Evolutionary conservation across 92 coral and sea anemone genomes (phyloP).

Genomic region (Porites rus): DNA sequence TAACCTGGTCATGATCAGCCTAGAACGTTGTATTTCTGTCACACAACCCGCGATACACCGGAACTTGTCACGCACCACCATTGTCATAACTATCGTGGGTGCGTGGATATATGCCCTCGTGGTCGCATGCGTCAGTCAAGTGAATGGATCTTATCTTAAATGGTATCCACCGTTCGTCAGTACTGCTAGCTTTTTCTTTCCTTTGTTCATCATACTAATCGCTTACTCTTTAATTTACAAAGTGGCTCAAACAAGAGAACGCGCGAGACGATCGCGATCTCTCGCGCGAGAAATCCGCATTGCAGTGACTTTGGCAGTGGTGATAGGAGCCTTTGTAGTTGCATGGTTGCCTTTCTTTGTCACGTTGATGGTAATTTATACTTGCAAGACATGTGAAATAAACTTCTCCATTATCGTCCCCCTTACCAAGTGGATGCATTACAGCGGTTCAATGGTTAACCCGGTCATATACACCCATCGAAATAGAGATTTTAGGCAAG

Average conservation of each 20-base stretch:
- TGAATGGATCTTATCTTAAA: constrained; percentile 34
- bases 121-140: constrained; percentile 65
- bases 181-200: constrained; percentile 82
- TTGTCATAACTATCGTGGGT: constrained; percentile 63
- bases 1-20: constrained; percentile 88
- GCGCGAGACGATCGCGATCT: constrained; percentile 79
- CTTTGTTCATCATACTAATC: constrained; percentile 77
- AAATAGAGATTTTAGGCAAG: constrained; percentile 78
- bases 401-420: constrained; percentile 58
- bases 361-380: constrained; percentile 56
- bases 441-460: constrained; percentile 91
- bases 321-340: constrained; percentile 85
- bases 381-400: constrained; percentile 57
- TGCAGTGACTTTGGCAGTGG: constrained; percentile 93
- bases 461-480: constrained; percentile 93
- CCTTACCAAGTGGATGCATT: constrained; percentile 92
- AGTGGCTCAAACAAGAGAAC: constrained; percentile 83
- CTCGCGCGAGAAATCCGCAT: constrained; percentile 91
- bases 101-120: constrained; percentile 85
- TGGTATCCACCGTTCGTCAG: constrained; percentile 86
- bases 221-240: constrained; percentile 83
- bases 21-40: constrained; percentile 94
- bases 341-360: constrained; percentile 93
- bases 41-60: constrained; percentile 92
- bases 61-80: constrained; percentile 75